phyloP scores from a whole-genome alignment of 2,888 invertebrate genomes.

The Agrotis clavis region DNA sequence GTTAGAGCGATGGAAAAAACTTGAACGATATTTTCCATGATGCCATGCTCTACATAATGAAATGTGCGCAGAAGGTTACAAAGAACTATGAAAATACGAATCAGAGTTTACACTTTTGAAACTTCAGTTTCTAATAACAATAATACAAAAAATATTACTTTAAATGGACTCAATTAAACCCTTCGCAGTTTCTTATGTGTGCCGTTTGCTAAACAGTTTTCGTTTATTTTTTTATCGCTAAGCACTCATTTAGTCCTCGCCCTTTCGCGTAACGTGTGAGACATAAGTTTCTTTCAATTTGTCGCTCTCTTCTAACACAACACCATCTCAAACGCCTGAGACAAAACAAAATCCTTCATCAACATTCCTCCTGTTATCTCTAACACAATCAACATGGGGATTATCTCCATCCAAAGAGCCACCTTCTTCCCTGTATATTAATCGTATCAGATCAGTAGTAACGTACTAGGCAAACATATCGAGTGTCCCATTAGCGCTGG shows the following conservation, averaged over 20 bases:
- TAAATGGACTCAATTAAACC: no score
- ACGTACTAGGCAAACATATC: conserved; percentile 55
- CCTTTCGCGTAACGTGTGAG: no score
- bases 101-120: neutral
- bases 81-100: neutral
- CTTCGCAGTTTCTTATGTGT: no score
- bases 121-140: no score
- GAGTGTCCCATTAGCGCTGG: conserved; percentile 51
- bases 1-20: conserved; percentile 19
- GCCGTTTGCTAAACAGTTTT: no score
- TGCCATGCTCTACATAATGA: conserved; percentile 11
- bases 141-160: no score
- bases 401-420: conserved; percentile 24
- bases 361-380: neutral
- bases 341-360: conserved; percentile 13
- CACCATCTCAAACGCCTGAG: neutral
- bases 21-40: no score
- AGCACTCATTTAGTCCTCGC: no score
- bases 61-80: neutral
- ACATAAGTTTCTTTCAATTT: neutral
- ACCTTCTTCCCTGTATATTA: conserved; percentile 44
- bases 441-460: conserved; percentile 54
- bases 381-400: conserved; percentile 27
- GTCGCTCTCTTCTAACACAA: neutral
- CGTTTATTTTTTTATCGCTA: no score